Percentiles rank a stretch among this genome's conserved stretches.
These are phyloP conservation scores for Bombycilla garrulus DNA, from an alignment of 2,113 vertebrate species.

Conservation along the genomic window DNA sequence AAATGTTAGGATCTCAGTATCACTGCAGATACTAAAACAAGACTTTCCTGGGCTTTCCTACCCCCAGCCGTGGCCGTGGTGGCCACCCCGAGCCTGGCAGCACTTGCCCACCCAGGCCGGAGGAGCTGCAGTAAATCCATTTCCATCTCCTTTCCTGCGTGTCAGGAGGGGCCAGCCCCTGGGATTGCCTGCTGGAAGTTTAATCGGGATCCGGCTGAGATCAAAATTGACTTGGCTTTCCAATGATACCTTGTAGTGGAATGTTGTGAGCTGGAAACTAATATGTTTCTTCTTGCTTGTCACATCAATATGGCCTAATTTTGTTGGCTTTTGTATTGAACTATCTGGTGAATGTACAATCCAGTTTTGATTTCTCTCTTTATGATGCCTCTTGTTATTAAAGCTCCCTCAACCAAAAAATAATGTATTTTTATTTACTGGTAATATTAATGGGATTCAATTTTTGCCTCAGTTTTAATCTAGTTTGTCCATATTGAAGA, in stretches of 20 bases:
- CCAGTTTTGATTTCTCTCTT: conserved; percentile 42
- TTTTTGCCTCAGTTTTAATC: conserved; percentile 31
- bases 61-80: background rate
- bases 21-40: background rate
- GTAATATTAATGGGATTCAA: conserved; percentile 13
- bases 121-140: background rate
- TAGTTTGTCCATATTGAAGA: conserved; percentile 10
- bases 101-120: fast-evolving
- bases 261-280: conserved; percentile 22
- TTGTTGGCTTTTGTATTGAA: conserved; percentile 23
- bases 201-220: background rate
- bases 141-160: background rate
- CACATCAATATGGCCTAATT: conserved; percentile 31
- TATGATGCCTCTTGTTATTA: background rate
- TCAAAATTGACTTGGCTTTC: background rate
- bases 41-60: background rate
- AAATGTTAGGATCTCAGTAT: fast-evolving
- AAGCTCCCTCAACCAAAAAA: conserved; percentile 34
- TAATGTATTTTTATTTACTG: conserved; percentile 18
- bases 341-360: background rate
- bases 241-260: background rate
- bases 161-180: background rate
- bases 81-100: background rate
- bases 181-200: background rate
- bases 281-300: conserved; percentile 16